Evolutionary conservation across 2,113 vertebrate species (phyloP), one percentile per base, ranked within the genome.

Genomic region (Gymnobelideus leadbeateri): DNA sequence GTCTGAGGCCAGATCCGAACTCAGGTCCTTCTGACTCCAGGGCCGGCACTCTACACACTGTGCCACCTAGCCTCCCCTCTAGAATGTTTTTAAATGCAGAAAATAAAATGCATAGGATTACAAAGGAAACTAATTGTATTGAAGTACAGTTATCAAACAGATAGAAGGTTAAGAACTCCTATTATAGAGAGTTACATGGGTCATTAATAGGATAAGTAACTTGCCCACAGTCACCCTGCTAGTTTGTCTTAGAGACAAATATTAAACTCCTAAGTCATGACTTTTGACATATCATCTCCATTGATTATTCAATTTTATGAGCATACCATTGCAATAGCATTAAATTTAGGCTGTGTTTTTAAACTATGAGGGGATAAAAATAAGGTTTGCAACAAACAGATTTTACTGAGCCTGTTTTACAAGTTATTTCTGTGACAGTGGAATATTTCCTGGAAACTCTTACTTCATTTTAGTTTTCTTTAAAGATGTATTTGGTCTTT

Each of bases 391-490:
- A 12, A n/a, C 46, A 37, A 21, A 84, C 57, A 57, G 11, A 92
- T 90, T 96, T 94, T 55, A 51, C 55, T 37, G 28, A 57, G 93
- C 95, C 92, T 96, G 47, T 91, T 94, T 94, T 94, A 77, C 43
- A 92, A 46, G 55, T 84, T 12, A 50, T 52, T 93, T 91, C 14
- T 51, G 54, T 84, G 93, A 46, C 4, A 94, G 31, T 77, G 43
- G 91, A 94, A 92, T 49, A 51, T 91, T 96, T 94, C 26, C 91
- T 93, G 91, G 91, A 31, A 55, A 92, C 89, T 91, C 43, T 92
- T 92, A 25, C 26, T 93, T 53, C 46, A 91, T 57, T 89, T 52
- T 89, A 90, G 11, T 3, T 57, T 93, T 68, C n/a, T 77, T 77
- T 14, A 4, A 28, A 6, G 37, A 43, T 84, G 5, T 43, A 37